These are phyloP conservation scores for Arge pagana DNA, from an alignment of 2,888 invertebrate species.

Conservation along the genomic window DNA sequence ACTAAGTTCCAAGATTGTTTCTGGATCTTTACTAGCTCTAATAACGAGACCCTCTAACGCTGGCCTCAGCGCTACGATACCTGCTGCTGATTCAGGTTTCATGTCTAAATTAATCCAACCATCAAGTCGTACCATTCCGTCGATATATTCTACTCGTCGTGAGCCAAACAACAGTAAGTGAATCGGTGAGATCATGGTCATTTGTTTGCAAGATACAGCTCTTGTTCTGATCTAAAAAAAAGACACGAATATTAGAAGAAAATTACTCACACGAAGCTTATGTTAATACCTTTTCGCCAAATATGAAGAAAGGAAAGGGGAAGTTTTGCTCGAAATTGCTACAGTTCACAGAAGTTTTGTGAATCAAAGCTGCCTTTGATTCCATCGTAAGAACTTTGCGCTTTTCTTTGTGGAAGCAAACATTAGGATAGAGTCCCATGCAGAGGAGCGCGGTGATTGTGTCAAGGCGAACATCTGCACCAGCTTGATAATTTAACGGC, in stretches of 20 bases:
- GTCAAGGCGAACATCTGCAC: conserved; percentile 80
- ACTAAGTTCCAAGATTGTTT: conserved; percentile 70
- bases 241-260: not conserved
- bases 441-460: conserved; percentile 83
- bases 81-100: conserved; percentile 76
- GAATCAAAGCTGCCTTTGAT: conserved; percentile 91
- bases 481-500: conserved; percentile 74
- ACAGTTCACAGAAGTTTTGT: conserved; percentile 96
- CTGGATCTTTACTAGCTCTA: conserved; percentile 79
- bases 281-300: conserved; percentile 84
- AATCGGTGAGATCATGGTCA: conserved; percentile 93
- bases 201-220: conserved; percentile 94
- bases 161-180: conserved; percentile 91
- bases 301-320: conserved; percentile 94
- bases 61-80: conserved; percentile 84
- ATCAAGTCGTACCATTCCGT: conserved; percentile 80
- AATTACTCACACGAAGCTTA: not conserved
- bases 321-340: conserved; percentile 82
- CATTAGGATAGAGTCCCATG: conserved; percentile 95
- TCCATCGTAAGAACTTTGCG: conserved; percentile 94
- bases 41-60: conserved; percentile 86
- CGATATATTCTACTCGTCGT: conserved; percentile 81
- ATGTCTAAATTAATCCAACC: conserved; percentile 94
- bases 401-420: conserved; percentile 94
- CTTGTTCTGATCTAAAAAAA: conserved; percentile 79